Base-by-base conservation (phyloP, 1,140 invertebrate genomes). In the Metopolophium dirhodum region DNA sequence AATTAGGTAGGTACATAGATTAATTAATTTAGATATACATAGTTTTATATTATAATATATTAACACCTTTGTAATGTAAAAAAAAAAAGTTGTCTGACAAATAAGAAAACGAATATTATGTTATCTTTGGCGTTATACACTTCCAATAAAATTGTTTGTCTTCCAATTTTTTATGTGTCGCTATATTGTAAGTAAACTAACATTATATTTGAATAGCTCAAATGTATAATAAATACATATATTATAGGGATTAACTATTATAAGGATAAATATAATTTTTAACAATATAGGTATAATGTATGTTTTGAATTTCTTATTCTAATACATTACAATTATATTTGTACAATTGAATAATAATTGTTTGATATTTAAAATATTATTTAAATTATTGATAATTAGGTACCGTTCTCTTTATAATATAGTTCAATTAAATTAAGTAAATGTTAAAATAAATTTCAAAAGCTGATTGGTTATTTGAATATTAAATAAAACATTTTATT, bases 101-200 rank as follows among this genome's bases (percentile, higher is more conserved):
- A 54, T 54, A 54, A 54, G 47, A 89, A 51, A 87, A 49, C 45
- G 47, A 87, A 41, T 49, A 51, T 49, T 87, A 87, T 47, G 47
- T 89, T 89, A 89, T 51, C 41, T 86, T 54, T 26, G 47, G n/a
- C 3, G 47, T 88, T 49, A 89, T 26, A 54, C 87, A 89, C 22
- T 89, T 89, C 20, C 47, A 54, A 89, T 89, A 89, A 89, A 89
- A 54, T 89, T 89, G 49, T 54, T 89, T 54, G 87, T 89, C 87
- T 89, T 89, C 87, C 87, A 89, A 35, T 89, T 89, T 88, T 89
- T 89, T 89, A 89, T 89, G 49, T 54, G 49, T 54, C n/a, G 2
- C 18, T 89, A 37, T 23, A 83, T 37, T 83, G 35, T 37, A 83
- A 87, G 26, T 87, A 41, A 85, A 85, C 83, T 45, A 85, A 85